These are phyloP conservation scores for Oligia fasciuncula DNA, from an alignment of 2,888 invertebrate species.

Conservation along the genomic window DNA sequence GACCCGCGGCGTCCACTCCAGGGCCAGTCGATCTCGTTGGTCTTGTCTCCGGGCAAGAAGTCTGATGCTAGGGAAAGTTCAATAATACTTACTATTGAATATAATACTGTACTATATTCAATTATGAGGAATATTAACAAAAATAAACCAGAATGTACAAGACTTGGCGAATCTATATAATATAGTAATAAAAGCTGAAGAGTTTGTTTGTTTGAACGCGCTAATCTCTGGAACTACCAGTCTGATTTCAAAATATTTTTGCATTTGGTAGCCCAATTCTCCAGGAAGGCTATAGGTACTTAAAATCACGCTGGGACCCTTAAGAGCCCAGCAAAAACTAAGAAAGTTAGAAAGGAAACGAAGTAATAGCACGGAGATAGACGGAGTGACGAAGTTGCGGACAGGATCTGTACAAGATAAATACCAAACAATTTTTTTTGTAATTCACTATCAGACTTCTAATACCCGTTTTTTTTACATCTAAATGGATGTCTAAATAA, in stretches of 20 bases:
- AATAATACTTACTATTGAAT: no score
- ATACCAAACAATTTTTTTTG: no score
- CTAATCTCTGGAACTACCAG: neutral
- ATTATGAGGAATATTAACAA: neutral
- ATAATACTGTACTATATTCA: neutral
- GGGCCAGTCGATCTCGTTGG: constrained; percentile 67
- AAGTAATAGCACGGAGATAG: no score
- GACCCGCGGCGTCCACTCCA: constrained; percentile 72
- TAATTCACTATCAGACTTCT: neutral
- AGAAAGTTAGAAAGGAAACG: no score
- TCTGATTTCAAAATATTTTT: neutral
- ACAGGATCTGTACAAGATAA: no score
- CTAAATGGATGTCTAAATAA: neutral
- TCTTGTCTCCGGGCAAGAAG: constrained; percentile 60
- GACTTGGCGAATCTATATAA: neutral
- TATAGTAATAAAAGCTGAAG: neutral
- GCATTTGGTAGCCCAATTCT: no score
- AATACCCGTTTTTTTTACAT: neutral
- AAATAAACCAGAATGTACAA: neutral
- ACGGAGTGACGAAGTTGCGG: no score
- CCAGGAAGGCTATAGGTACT: no score
- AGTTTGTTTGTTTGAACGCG: neutral
- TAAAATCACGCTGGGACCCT: no score
- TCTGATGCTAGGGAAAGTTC: constrained; percentile 32
- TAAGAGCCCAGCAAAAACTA: no score